A percentile compares a stretch with the other conserved stretches of the same genome.
phyloP scores from a whole-genome alignment of 2,797 vertebrate species.

The Pygocentrus nattereri region DNA sequence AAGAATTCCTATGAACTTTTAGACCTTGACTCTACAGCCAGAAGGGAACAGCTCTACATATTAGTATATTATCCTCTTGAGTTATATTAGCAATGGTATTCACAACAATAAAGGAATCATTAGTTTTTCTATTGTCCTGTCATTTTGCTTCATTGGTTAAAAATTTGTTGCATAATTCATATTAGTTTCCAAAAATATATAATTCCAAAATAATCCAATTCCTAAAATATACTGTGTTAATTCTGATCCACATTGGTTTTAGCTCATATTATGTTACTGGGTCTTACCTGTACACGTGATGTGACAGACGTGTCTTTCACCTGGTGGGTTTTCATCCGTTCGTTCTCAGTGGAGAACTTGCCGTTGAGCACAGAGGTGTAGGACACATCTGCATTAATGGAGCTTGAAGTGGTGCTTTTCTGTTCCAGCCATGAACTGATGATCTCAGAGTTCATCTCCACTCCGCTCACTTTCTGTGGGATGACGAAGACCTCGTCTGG shows the following conservation, averaged over 20 bases:
- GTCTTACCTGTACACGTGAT: constrained; percentile 85
- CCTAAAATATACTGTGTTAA: too few relatives aligned
- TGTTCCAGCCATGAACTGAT: constrained; percentile 87
- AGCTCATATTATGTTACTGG: background rate
- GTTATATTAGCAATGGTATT: too few relatives aligned
- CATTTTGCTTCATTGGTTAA: too few relatives aligned
- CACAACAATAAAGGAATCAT: too few relatives aligned
- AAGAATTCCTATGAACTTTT: too few relatives aligned
- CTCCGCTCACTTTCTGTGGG: constrained; percentile 83
- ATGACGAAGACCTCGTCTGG: constrained; percentile 90
- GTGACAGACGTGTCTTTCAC: constrained; percentile 82
- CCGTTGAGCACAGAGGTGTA: constrained; percentile 78
- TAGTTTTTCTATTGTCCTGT: too few relatives aligned
- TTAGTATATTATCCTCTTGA: too few relatives aligned
- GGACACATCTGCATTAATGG: constrained; percentile 84
- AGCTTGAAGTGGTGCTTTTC: constrained; percentile 79
- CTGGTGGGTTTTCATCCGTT: constrained; percentile 86
- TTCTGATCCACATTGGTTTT: background rate
- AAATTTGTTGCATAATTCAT: too few relatives aligned
- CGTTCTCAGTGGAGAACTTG: constrained; percentile 86
- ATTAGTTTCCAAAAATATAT: too few relatives aligned
- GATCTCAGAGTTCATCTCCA: constrained; percentile 90
- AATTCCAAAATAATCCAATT: too few relatives aligned
- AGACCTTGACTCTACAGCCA: too few relatives aligned
- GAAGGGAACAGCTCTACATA: too few relatives aligned